phyloP scores from a whole-genome alignment of 2,888 invertebrate species.

The Diloba caeruleocephala region DNA sequence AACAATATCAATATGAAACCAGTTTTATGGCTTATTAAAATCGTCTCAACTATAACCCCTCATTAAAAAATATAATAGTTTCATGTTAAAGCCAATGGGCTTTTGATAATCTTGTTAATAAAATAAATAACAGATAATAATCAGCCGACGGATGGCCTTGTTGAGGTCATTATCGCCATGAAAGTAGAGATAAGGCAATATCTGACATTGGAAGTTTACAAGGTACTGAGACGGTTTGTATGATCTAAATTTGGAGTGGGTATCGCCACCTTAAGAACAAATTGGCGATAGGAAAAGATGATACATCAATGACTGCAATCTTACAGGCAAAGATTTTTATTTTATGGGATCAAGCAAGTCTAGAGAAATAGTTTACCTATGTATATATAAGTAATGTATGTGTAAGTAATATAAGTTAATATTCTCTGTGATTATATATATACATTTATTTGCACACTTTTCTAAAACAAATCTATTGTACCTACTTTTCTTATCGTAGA shows the following conservation, averaged over 20 bases:
- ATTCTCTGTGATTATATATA: constrained; percentile 19
- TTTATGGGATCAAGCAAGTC: too few relatives aligned
- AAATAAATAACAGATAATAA: constrained; percentile 54
- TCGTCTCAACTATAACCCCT: constrained; percentile 7
- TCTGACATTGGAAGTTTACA: constrained; percentile 26
- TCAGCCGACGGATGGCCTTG: constrained; percentile 56
- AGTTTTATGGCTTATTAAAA: constrained; percentile 18
- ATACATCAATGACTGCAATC: too few relatives aligned
- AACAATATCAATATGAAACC: constrained; percentile 7
- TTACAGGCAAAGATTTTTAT: too few relatives aligned
- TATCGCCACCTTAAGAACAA: too few relatives aligned
- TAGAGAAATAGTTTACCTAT: too few relatives aligned
- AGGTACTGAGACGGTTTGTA: too few relatives aligned
- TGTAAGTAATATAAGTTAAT: not conserved
- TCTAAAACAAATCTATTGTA: constrained; percentile 39
- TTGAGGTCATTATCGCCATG: constrained; percentile 56
- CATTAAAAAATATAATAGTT: constrained; percentile 31
- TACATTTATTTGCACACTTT: constrained; percentile 15
- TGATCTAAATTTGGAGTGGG: too few relatives aligned
- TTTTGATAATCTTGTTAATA: constrained; percentile 41
- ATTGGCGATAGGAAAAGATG: too few relatives aligned
- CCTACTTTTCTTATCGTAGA: constrained; percentile 41
- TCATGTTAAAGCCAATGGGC: constrained; percentile 21
- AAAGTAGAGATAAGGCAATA: constrained; percentile 46
- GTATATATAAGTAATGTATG: too few relatives aligned